phyloP scores from a whole-genome alignment of 2,113 vertebrate genomes.

The Halcyon malimbica region DNA sequence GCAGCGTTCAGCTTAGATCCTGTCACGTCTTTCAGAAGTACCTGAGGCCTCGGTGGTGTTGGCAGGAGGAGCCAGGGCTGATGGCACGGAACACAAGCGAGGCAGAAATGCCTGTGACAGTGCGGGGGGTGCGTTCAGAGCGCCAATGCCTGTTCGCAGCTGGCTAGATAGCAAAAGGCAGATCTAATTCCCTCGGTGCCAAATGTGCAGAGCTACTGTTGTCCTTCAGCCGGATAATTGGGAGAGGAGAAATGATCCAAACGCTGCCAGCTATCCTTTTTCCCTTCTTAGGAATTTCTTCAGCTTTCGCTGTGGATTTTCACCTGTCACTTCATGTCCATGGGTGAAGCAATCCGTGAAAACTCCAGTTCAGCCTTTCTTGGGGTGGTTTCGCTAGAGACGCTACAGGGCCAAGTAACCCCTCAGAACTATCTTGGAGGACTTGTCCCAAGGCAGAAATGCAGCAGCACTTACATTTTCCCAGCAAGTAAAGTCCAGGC shows the following conservation, averaged over 20 bases:
- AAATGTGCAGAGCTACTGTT: conserved; percentile 16
- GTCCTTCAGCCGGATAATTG: not conserved
- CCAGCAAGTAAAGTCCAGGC: not conserved
- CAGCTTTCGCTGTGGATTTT: not conserved
- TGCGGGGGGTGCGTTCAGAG: not conserved
- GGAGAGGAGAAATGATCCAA: not conserved
- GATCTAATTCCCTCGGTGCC: conserved; percentile 4
- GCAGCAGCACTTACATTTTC: not conserved
- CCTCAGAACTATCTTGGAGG: not conserved
- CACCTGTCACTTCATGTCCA: not conserved
- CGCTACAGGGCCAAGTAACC: not conserved
- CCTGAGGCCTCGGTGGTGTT: conserved; percentile 14
- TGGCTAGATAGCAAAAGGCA: conserved; percentile 38
- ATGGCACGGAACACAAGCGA: not conserved
- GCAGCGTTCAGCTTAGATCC: not conserved
- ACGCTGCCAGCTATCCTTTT: not conserved
- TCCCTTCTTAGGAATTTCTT: not conserved
- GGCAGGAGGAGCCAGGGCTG: conserved; percentile 5
- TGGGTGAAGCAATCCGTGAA: not conserved
- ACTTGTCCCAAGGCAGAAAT: not conserved
- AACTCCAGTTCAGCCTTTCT: not conserved
- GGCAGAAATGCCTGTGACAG: not conserved
- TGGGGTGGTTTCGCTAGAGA: not conserved
- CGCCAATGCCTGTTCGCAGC: not conserved
- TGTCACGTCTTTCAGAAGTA: conserved; percentile 1